phyloP scores from a whole-genome alignment of 2,113 vertebrate genomes.

The Pomatorhinus ruficollis region DNA sequence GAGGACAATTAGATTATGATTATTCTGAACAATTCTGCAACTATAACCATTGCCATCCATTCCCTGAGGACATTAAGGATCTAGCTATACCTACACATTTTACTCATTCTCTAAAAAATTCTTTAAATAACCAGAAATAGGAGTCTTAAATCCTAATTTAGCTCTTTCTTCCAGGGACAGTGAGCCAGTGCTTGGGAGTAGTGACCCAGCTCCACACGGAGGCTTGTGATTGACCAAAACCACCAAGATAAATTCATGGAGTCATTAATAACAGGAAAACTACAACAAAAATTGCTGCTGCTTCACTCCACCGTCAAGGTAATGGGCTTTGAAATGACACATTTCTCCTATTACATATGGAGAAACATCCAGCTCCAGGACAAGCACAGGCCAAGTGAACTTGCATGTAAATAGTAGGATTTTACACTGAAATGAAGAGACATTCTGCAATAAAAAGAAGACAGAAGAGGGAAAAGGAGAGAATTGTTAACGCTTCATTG shows the following conservation, averaged over 20 bases:
- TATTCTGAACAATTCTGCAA: background rate
- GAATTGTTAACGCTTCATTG: slow-evolving; percentile 6
- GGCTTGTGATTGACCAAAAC: background rate
- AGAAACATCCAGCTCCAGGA: background rate
- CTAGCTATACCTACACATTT: background rate
- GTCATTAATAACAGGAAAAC: background rate
- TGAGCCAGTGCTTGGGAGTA: background rate
- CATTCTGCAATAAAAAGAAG: background rate
- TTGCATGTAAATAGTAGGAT: background rate
- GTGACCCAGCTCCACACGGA: background rate
- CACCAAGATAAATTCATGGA: background rate
- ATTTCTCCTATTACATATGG: background rate
- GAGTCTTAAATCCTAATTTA: background rate
- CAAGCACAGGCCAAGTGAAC: background rate
- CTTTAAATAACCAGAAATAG: background rate
- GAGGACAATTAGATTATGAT: background rate
- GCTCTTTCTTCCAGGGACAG: background rate
- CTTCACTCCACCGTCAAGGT: accelerated
- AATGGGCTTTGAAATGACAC: background rate
- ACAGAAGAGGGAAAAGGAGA: background rate
- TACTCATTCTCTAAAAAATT: background rate
- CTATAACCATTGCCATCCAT: background rate
- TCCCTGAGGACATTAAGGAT: background rate
- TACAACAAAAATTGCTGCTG: background rate
- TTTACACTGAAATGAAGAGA: background rate